These are phyloP conservation scores for Bryconaethiops microstoma DNA, from an alignment of 2,797 vertebrate species.

Conservation along the genomic window DNA sequence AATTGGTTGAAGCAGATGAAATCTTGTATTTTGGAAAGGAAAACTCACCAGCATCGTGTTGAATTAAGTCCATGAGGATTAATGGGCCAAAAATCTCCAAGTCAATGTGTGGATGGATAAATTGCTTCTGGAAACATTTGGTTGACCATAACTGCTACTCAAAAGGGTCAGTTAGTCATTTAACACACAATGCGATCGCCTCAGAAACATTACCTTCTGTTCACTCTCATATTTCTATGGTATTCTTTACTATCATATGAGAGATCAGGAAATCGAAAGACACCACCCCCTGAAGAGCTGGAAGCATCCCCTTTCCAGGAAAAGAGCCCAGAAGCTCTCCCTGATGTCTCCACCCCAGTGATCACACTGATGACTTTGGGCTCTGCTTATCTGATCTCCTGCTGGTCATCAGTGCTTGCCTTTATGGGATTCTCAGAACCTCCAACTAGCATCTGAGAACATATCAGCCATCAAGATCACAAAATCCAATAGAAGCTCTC, in stretches of 20 bases:
- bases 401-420: constrained; percentile 28
- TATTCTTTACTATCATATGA: neutral
- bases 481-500: constrained; percentile 5
- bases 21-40: no score
- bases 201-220: neutral
- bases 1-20: no score
- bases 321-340: neutral
- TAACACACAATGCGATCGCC: neutral
- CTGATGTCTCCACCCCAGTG: neutral
- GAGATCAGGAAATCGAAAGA: neutral
- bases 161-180: no score
- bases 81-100: no score
- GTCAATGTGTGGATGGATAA: no score
- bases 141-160: no score
- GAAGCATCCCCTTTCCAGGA: constrained; percentile 18
- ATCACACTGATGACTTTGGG: neutral
- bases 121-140: no score
- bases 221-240: neutral
- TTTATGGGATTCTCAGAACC: constrained; percentile 39
- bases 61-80: no score
- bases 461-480: neutral
- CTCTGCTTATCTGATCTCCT: constrained; percentile 21
- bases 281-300: neutral
- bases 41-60: no score
- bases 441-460: neutral